These are phyloP conservation scores for Euplagia quadripunctaria DNA, from an alignment of 2,888 invertebrate genomes.

Conservation along the genomic window DNA sequence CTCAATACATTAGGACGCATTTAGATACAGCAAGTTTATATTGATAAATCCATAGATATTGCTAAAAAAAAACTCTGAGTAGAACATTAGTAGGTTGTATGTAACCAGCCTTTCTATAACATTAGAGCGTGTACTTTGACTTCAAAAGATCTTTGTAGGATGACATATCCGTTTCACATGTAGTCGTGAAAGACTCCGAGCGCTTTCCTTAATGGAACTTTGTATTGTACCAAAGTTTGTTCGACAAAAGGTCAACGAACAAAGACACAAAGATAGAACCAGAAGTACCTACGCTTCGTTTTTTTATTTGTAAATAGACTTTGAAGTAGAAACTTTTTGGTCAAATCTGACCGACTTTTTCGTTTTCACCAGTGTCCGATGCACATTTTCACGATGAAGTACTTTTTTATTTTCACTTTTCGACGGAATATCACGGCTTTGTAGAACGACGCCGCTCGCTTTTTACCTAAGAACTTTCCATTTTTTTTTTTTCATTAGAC, in stretches of 20 bases:
- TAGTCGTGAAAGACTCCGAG: constrained; percentile 28
- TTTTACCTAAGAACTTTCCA: constrained; percentile 40
- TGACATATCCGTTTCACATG: constrained; percentile 40
- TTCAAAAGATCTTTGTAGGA: constrained; percentile 48
- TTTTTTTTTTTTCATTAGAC: constrained; percentile 48
- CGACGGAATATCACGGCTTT: constrained; percentile 38
- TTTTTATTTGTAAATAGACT: constrained; percentile 56
- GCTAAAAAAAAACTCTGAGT: too few species aligned
- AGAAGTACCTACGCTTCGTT: constrained; percentile 31
- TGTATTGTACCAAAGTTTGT: constrained; percentile 43
- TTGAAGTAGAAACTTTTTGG: constrained; percentile 64
- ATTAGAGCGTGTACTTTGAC: constrained; percentile 41
- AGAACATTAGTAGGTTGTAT: constrained; percentile 14
- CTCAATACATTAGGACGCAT: constrained; percentile 18
- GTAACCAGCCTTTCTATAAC: constrained; percentile 26
- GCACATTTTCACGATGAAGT: constrained; percentile 59
- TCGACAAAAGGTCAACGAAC: constrained; percentile 56
- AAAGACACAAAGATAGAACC: constrained; percentile 52
- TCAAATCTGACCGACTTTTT: constrained; percentile 66
- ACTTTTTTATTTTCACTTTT: constrained; percentile 42
- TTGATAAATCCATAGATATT: constrained; percentile 24
- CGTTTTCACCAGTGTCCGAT: constrained; percentile 61
- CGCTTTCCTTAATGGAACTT: constrained; percentile 46
- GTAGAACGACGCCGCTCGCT: constrained; percentile 20
- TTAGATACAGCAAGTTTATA: constrained; percentile 21